These are phyloP conservation scores for Leucania comma DNA, from an alignment of 2,888 invertebrate genomes.

Conservation along the genomic window DNA sequence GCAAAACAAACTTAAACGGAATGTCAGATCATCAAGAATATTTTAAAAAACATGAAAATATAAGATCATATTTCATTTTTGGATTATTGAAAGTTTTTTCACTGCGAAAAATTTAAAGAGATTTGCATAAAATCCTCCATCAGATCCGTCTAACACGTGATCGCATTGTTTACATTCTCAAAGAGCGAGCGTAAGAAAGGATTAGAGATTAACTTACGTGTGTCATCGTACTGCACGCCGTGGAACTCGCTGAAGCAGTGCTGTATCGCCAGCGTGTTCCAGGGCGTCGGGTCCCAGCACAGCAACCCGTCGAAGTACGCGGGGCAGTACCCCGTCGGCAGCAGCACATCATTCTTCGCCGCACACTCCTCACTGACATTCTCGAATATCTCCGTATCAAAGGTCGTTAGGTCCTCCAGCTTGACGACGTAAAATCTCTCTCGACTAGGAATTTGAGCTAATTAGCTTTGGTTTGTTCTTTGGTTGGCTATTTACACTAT, in stretches of 20 bases:
- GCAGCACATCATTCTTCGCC: constrained; percentile 75
- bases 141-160: constrained; percentile 36
- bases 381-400: constrained; percentile 81
- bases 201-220: constrained; percentile 92
- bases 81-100: no score
- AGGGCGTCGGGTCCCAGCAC: constrained; percentile 96
- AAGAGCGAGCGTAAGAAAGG: constrained; percentile 47
- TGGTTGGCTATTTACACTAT: constrained; percentile 69
- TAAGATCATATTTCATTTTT: neutral
- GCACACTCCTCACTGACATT: constrained; percentile 85
- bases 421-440: constrained; percentile 75
- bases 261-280: constrained; percentile 92
- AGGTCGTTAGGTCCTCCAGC: constrained; percentile 88
- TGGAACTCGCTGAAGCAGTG: constrained; percentile 95
- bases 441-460: constrained; percentile 72
- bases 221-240: constrained; percentile 95
- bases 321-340: constrained; percentile 89
- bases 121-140: constrained; percentile 28
- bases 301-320: constrained; percentile 94
- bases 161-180: constrained; percentile 45
- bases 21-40: neutral
- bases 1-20: neutral
- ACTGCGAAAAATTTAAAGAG: constrained; percentile 4
- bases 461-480: constrained; percentile 76
- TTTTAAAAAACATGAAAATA: neutral